Evolutionary conservation across 2,113 vertebrate species (phyloP).

Genomic region (Nannospalax galili): DNA sequence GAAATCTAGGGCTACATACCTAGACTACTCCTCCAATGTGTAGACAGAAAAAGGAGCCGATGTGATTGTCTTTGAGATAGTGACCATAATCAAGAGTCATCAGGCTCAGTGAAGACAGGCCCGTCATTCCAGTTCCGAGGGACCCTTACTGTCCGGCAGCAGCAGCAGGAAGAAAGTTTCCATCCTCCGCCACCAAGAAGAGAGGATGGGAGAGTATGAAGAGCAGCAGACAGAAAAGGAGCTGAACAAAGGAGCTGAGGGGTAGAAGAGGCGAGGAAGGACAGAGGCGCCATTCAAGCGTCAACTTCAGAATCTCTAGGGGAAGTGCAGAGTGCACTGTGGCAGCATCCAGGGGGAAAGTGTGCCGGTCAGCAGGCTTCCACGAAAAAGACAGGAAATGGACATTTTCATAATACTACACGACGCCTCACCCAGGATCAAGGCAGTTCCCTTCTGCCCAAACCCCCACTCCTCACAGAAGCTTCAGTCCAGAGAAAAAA

Average conservation of each 20-base stretch:
- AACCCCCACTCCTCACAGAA: background rate
- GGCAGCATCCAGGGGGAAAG: background rate
- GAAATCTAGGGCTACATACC: background rate
- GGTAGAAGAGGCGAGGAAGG: background rate
- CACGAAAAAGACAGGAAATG: background rate
- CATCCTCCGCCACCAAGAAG: background rate
- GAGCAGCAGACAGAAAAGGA: background rate
- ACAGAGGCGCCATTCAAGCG: background rate
- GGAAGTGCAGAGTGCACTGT: background rate
- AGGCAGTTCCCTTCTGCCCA: background rate
- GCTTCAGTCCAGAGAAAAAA: background rate
- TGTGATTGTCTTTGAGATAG: background rate
- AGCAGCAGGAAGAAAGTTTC: background rate
- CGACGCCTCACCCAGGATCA: background rate
- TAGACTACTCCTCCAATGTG: background rate
- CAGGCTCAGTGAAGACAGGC: background rate
- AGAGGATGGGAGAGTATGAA: background rate
- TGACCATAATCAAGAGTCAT: background rate
- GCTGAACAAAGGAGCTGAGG: background rate
- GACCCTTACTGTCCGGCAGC: background rate
- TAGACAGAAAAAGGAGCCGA: background rate
- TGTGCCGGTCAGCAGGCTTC: background rate
- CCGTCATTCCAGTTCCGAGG: background rate
- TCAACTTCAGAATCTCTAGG: constrained; percentile 35
- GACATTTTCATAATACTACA: background rate